These are phyloP conservation scores for Netelia melanura DNA, from an alignment of 2,888 invertebrate species.

Conservation along the genomic window DNA sequence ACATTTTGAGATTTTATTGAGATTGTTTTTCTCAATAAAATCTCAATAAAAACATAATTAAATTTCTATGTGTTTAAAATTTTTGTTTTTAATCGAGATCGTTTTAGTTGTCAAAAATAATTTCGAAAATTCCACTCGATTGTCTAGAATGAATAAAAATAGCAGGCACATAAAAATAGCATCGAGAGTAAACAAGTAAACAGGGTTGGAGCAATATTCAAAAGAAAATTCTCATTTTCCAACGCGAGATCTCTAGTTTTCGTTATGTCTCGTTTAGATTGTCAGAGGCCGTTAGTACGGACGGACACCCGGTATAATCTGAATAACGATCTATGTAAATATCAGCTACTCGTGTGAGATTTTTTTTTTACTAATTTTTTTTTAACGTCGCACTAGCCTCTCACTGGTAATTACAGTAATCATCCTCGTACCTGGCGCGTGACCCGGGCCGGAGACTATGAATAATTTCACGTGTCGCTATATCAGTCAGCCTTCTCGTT, in stretches of 20 bases:
- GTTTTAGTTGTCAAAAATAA: too few species aligned
- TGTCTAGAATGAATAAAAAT: background rate
- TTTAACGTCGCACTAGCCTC: background rate
- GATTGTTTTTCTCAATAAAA: too few species aligned
- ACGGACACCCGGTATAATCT: constrained; percentile 42
- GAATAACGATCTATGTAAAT: constrained; percentile 64
- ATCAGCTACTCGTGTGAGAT: constrained; percentile 41
- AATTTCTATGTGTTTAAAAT: too few species aligned
- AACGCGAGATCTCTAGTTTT: constrained; percentile 58
- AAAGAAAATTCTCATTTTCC: constrained; percentile 16
- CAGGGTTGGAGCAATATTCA: background rate
- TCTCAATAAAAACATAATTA: too few species aligned
- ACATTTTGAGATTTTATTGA: too few species aligned
- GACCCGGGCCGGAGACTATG: constrained; percentile 40
- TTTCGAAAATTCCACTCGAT: background rate
- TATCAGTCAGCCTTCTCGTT: constrained; percentile 34
- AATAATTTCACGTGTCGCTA: constrained; percentile 53
- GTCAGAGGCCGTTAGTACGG: constrained; percentile 27
- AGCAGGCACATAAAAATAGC: background rate
- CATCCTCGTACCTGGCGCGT: constrained; percentile 61
- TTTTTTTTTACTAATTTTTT: constrained; percentile 10
- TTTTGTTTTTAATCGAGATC: too few species aligned
- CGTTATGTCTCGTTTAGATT: constrained; percentile 43
- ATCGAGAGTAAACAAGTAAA: constrained; percentile 1
- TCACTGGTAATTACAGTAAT: constrained; percentile 59